Evolutionary conservation across 2,888 invertebrate genomes (phyloP).

Genomic region (Eilema caniola): DNA sequence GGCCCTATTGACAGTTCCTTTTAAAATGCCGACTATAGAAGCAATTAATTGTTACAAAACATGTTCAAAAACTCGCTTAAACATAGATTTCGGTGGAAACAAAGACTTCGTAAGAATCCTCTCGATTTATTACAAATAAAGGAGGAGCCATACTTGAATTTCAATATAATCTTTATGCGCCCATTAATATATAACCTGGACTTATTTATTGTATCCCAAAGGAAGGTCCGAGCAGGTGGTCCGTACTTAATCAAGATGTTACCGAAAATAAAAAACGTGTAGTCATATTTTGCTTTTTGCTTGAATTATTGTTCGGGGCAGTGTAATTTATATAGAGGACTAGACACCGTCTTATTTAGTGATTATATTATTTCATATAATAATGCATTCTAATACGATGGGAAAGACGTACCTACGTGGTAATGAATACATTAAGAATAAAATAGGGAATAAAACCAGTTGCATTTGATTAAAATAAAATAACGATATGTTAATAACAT

Average conservation of each 20-base stretch:
- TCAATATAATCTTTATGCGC: constrained; percentile 79
- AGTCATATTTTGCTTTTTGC: constrained; percentile 79
- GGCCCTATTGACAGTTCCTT: constrained; percentile 29
- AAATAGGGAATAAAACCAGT: constrained; percentile 72
- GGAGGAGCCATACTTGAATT: constrained; percentile 73
- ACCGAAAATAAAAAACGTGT: constrained; percentile 79
- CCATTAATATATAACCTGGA: constrained; percentile 79
- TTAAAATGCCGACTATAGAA: constrained; percentile 24
- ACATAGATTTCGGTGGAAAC: constrained; percentile 61
- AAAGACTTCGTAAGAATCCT: constrained; percentile 64
- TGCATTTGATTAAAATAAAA: constrained; percentile 71
- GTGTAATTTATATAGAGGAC: constrained; percentile 74
- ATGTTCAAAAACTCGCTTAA: constrained; percentile 22
- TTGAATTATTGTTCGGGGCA: constrained; percentile 80
- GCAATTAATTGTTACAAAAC: constrained; percentile 26
- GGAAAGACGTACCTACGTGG: constrained; percentile 74
- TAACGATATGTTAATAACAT: constrained; percentile 76
- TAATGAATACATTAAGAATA: constrained; percentile 85
- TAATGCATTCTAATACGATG: constrained; percentile 79
- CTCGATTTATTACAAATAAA: constrained; percentile 69
- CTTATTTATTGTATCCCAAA: constrained; percentile 81
- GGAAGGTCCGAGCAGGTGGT: constrained; percentile 82
- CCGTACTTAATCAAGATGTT: constrained; percentile 86
- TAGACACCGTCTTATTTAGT: constrained; percentile 74
- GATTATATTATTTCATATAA: constrained; percentile 80